Evolutionary conservation across 2,797 vertebrate genomes (phyloP).

Genomic region (Okamejei kenojei): DNA sequence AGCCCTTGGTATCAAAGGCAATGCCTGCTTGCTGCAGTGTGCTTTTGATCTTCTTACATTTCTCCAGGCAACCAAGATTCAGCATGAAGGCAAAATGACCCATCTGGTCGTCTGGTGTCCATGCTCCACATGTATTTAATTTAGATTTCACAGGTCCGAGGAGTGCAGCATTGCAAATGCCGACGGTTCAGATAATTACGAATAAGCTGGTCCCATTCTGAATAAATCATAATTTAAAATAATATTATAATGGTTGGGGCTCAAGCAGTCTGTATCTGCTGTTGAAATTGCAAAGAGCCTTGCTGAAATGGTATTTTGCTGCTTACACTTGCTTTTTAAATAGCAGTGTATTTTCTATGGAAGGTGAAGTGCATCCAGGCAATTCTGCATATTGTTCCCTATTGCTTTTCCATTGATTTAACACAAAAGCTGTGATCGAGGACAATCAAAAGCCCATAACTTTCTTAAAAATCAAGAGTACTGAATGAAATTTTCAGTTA

Average conservation of each 20-base stretch:
- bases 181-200: not conserved
- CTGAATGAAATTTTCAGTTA: no score
- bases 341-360: not conserved
- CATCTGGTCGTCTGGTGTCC: not conserved
- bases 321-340: not conserved
- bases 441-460: no score
- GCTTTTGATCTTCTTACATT: slow-evolving; percentile 16
- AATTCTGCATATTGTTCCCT: not conserved
- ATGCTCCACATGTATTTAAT: slow-evolving; percentile 29
- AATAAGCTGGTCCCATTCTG: not conserved
- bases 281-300: not conserved
- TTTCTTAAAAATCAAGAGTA: no score
- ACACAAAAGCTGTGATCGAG: no score
- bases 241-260: not conserved
- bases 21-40: not conserved
- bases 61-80: not conserved
- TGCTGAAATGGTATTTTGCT: not conserved
- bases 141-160: slow-evolving; percentile 8
- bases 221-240: not conserved
- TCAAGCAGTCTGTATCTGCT: not conserved
- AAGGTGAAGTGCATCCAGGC: not conserved
- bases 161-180: not conserved
- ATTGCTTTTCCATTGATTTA: no score
- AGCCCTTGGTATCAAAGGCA: slow-evolving; percentile 5
- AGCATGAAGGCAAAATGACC: slow-evolving; percentile 24